Percentiles rank a stretch among this genome's conserved stretches.
Conservation (phyloP, 2,888 invertebrate genomes). For the Andrena dorsata region DNA sequence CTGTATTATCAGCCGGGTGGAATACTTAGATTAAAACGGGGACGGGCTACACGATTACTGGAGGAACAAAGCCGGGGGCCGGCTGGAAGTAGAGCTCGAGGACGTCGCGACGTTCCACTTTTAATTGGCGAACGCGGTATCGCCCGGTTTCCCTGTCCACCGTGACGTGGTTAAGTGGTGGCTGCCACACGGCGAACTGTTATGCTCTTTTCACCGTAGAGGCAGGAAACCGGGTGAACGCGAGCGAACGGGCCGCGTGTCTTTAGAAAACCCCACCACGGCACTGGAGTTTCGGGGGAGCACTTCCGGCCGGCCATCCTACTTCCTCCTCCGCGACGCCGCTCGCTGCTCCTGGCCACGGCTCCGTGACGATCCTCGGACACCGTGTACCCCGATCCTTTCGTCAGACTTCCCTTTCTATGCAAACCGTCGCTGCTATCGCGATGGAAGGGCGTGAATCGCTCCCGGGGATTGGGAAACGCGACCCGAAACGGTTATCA, state of each 20-base stretch:
- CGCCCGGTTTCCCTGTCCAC: slow-evolving; percentile 51
- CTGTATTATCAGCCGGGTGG: too few relatives aligned
- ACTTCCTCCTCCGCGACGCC: slow-evolving; percentile 76
- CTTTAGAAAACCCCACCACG: slow-evolving; percentile 68
- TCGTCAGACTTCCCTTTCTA: slow-evolving; percentile 28
- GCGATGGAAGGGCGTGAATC: slow-evolving; percentile 46
- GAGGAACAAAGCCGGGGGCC: neutral
- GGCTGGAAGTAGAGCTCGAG: too few relatives aligned
- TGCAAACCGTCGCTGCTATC: slow-evolving; percentile 42
- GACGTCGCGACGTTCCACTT: slow-evolving; percentile 37
- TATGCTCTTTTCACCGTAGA: slow-evolving; percentile 67
- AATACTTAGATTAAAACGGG: too few relatives aligned
- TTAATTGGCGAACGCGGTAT: slow-evolving; percentile 44
- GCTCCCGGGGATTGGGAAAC: slow-evolving; percentile 32
- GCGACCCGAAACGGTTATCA: neutral
- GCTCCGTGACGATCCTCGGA: slow-evolving; percentile 73
- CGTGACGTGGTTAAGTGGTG: slow-evolving; percentile 61
- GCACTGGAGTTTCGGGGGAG: slow-evolving; percentile 69
- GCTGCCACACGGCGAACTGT: slow-evolving; percentile 70
- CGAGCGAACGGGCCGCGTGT: slow-evolving; percentile 60
- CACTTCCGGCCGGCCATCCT: slow-evolving; percentile 80
- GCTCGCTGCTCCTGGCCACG: slow-evolving; percentile 76
- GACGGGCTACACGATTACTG: neutral
- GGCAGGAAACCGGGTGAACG: slow-evolving; percentile 66
- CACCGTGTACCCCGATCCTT: slow-evolving; percentile 30